Conservation (phyloP, 1,140 invertebrate species). For the Lanistes nyassanus region DNA sequence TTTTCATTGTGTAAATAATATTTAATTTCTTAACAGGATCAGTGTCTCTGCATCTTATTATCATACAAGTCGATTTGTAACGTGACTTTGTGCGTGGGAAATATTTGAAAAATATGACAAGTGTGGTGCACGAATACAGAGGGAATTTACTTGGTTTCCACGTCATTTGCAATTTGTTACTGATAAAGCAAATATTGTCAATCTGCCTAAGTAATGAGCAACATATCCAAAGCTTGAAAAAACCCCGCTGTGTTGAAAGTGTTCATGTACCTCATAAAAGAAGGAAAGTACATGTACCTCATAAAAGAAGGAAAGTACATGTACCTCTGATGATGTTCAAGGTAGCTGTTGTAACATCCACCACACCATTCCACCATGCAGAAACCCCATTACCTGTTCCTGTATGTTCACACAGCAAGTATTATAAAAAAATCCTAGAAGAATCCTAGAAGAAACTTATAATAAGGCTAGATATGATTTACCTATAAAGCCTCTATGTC, state of each 20-base stretch:
- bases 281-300: background rate
- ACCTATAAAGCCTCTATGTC: too few relatives aligned
- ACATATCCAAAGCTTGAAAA: background rate
- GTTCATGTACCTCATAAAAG: too few relatives aligned
- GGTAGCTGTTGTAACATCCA: conserved; percentile 34
- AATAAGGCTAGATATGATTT: too few relatives aligned
- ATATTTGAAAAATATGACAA: too few relatives aligned
- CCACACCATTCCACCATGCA: conserved; percentile 21
- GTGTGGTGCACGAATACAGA: too few relatives aligned
- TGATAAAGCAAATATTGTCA: background rate
- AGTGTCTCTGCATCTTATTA: too few relatives aligned
- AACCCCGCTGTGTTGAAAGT: too few relatives aligned
- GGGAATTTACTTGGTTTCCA: background rate
- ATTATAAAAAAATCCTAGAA: background rate
- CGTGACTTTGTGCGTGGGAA: too few relatives aligned
- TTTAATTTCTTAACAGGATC: too few relatives aligned
- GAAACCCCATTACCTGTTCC: conserved; percentile 41
- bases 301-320: background rate
- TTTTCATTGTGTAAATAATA: too few relatives aligned
- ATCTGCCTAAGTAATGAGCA: background rate
- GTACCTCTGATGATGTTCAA: conserved; percentile 43
- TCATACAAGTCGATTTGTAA: too few relatives aligned
- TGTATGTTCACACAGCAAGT: conserved; percentile 9
- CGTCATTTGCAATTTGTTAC: background rate
- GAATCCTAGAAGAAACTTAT: too few relatives aligned